Conservation (phyloP, 2,888 invertebrate species). For the Plusia festucae region DNA sequence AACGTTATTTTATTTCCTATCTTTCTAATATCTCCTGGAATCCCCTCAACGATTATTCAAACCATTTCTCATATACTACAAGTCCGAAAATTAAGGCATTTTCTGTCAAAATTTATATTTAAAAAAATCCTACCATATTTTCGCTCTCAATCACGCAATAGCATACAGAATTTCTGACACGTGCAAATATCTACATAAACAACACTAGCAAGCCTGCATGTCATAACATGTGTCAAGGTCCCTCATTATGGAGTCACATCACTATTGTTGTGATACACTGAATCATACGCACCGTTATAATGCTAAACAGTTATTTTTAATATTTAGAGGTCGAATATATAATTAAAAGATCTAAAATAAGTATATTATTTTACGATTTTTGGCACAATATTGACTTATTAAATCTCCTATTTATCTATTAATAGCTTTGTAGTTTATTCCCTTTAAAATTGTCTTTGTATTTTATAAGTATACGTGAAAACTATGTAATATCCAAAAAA, state of each 20-base stretch:
- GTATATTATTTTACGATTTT: neutral
- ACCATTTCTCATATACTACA: no score
- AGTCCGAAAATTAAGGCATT: no score
- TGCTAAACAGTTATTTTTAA: conserved; percentile 25
- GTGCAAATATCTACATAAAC: conserved; percentile 11
- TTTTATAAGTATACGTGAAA: no score
- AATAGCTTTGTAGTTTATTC: no score
- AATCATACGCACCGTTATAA: conserved; percentile 30
- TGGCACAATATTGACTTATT: no score
- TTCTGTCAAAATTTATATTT: no score
- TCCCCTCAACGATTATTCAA: no score
- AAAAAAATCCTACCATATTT: no score
- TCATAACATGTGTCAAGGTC: conserved; percentile 55
- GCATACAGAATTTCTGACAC: conserved; percentile 6
- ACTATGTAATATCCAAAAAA: neutral
- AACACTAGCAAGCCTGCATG: conserved; percentile 29
- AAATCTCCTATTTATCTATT: no score
- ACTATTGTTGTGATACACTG: conserved; percentile 43
- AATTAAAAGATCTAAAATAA: neutral
- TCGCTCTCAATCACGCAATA: conserved; percentile 13
- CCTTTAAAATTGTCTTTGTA: no score
- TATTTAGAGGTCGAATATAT: conserved; percentile 25
- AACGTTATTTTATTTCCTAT: neutral
- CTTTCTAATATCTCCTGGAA: no score
- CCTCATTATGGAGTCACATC: conserved; percentile 46